phyloP scores from a whole-genome alignment of 2,113 vertebrate species.

The Alces alces region DNA sequence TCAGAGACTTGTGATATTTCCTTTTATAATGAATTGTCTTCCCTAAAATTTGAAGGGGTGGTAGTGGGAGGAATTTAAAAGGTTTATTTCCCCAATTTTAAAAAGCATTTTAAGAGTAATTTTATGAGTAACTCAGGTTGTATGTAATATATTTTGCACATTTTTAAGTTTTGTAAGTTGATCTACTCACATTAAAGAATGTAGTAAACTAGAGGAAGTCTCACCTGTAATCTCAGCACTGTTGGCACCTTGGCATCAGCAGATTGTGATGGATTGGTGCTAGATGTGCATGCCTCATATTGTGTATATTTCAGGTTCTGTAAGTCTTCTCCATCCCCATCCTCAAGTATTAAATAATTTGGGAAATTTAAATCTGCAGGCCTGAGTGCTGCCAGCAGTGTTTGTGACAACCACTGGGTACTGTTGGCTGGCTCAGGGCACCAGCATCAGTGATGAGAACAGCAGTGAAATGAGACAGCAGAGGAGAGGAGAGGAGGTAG shows the following conservation, averaged over 20 bases:
- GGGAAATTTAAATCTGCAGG: background rate
- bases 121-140: constrained; percentile 1
- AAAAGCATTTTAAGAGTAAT: constrained; percentile 16
- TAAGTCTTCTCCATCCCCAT: background rate
- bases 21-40: background rate
- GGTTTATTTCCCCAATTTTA: background rate
- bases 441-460: background rate
- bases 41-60: background rate
- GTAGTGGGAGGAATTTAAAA: background rate
- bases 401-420: background rate
- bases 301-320: background rate
- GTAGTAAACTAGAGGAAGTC: background rate
- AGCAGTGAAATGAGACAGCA: background rate
- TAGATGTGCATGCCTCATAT: background rate
- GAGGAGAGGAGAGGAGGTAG: background rate
- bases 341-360: background rate
- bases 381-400: background rate
- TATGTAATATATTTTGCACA: background rate
- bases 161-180: constrained; percentile 7
- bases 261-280: background rate
- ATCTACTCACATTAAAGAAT: background rate
- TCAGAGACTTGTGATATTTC: background rate
- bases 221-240: background rate
- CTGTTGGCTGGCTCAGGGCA: background rate
- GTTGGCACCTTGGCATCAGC: background rate